Evolutionary conservation across 2,888 invertebrate genomes (phyloP).

Genomic region (Caenorhabditis sp.): DNA sequence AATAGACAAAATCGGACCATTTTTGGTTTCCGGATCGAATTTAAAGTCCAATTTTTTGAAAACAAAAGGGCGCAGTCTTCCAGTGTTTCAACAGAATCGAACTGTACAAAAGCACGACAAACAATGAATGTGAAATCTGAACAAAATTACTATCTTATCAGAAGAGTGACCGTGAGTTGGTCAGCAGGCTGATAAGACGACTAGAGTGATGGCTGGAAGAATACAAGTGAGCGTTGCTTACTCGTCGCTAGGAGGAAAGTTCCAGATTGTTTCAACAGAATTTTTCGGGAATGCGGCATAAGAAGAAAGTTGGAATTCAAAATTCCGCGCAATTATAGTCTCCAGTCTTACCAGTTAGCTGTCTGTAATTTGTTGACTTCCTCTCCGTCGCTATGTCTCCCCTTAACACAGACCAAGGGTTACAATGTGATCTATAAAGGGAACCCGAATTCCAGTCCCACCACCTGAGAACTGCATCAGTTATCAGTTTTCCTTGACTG

Average conservation of each 20-base stretch:
- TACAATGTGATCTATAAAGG: background rate
- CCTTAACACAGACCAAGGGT: slow-evolving; percentile 22
- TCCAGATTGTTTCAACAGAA: too few species aligned
- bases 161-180: background rate
- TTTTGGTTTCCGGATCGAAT: too few species aligned
- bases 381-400: background rate
- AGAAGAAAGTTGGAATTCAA: too few species aligned
- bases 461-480: background rate
- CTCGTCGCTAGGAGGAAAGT: too few species aligned
- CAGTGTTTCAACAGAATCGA: too few species aligned
- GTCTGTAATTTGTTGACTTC: slow-evolving; percentile 8
- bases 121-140: background rate
- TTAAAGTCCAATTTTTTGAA: too few species aligned
- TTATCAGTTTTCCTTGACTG: slow-evolving; percentile 3
- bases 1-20: too few species aligned
- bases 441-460: background rate
- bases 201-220: background rate
- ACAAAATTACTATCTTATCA: background rate
- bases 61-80: too few species aligned
- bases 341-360: too few species aligned
- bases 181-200: slow-evolving; percentile 16
- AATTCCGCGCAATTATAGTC: too few species aligned
- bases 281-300: too few species aligned
- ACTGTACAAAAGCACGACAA: background rate
- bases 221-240: background rate